Evolutionary conservation across 2,797 vertebrate genomes (phyloP), one percentile per base, ranked within the genome.

Genomic region (Sebastes variabilis): DNA sequence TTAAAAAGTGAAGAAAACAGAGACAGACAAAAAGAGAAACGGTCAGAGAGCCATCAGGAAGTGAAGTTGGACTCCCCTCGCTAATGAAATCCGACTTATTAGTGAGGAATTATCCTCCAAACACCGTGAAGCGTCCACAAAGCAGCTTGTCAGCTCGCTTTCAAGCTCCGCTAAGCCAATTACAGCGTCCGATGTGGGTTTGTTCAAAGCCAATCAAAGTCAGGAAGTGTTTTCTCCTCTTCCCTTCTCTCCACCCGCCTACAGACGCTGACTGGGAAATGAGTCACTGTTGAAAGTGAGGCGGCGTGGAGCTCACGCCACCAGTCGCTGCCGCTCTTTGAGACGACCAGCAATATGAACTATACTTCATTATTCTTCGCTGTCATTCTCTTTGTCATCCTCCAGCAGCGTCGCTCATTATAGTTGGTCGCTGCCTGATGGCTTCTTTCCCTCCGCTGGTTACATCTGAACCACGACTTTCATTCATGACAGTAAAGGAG

Each of bases 191-290:
- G 77, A 80, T 87, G 83, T 74, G 82, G 81, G 80, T 85, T 83
- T 82, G 81, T 87, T 89, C 81, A 85, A 81, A 90, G 85, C 87
- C 87, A 89, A 80, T 89, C 88, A 87, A 81, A 89, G 87, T 86
- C 89, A 83, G 87, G 79, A 77, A 79, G 74, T 66, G 77, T 80
- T 82, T 56, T 70, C 82, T 77, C 77, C 77, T 27, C 67, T 34
- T 14, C 52, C 16, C 72, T 6, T 66, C 71, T 22, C 73, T 77
- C 54, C 66, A 8, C 38, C 81, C 65, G n/a, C 80, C 84, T n/a
- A 58, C 78, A 78, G 75, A 68, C 22, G 66, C 81, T 72, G 77
- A 79, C 65, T 72, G 80, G 75, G 66, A 75, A 79, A 79, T 79
- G 82, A 89, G 75, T 84, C 85, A 75, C 70, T 29, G 77, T 30